Conservation (phyloP, 2,888 invertebrate species). For the Ichneumon xanthorius region DNA sequence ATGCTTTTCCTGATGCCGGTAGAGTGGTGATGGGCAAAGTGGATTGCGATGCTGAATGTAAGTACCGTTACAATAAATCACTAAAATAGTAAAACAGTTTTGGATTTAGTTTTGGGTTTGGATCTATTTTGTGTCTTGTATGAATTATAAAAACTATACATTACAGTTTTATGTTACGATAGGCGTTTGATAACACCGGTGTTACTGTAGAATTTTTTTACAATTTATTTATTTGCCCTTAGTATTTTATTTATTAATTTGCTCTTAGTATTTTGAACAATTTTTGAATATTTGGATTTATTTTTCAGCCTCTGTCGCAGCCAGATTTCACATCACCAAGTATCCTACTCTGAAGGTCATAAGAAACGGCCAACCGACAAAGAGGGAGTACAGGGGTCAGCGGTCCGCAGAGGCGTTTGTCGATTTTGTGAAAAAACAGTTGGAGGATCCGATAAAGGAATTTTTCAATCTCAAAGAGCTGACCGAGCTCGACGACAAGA, state of each 20-base stretch:
- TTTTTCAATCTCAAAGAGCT: conserved; percentile 91
- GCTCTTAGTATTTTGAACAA: background rate
- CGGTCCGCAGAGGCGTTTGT: conserved; percentile 96
- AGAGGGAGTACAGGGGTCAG: conserved; percentile 95
- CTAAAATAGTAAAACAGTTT: background rate
- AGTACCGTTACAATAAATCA: conserved; percentile 74
- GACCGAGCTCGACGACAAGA: conserved; percentile 91
- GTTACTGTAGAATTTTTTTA: too few relatives aligned
- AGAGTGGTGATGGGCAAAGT: conserved; percentile 98
- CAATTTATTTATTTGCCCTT: background rate
- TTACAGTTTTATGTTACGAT: too few relatives aligned
- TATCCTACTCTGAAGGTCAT: conserved; percentile 99
- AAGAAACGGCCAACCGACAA: conserved; percentile 95
- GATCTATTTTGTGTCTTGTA: too few relatives aligned
- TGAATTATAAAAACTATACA: too few relatives aligned
- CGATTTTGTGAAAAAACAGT: conserved; percentile 94
- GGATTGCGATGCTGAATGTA: conserved; percentile 97
- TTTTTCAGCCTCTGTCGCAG: conserved; percentile 89
- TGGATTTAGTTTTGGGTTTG: too few relatives aligned
- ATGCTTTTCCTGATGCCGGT: conserved; percentile 92
- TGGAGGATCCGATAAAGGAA: conserved; percentile 94
- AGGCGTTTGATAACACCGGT: too few relatives aligned
- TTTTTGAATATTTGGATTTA: background rate
- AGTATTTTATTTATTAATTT: background rate
- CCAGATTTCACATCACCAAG: conserved; percentile 97